Evolutionary conservation across 2,888 invertebrate genomes (phyloP).

Genomic region (Halocaridina rubra): DNA sequence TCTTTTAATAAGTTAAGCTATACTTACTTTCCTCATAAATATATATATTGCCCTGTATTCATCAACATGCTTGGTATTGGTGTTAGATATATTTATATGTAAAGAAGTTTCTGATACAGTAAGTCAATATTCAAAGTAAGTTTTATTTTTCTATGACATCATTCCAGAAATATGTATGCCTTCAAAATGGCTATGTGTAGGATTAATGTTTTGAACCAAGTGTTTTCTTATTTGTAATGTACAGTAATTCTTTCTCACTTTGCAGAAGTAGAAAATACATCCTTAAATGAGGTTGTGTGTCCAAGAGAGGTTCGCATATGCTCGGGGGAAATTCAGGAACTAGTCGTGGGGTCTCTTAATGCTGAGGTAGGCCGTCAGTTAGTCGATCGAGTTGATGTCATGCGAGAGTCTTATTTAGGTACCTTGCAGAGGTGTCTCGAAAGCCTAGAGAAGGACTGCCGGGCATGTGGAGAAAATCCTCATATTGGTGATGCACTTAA

Average conservation of each 20-base stretch:
- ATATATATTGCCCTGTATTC: too few relatives aligned
- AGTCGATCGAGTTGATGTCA: slow-evolving; percentile 82
- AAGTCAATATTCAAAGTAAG: too few relatives aligned
- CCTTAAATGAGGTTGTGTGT: slow-evolving; percentile 56
- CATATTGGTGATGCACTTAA: slow-evolving; percentile 80
- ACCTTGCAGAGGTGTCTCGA: slow-evolving; percentile 82
- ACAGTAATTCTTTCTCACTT: background rate
- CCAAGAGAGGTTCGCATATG: slow-evolving; percentile 70
- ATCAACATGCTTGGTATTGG: too few relatives aligned
- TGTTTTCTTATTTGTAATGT: background rate
- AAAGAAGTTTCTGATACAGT: too few relatives aligned
- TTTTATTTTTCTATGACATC: too few relatives aligned
- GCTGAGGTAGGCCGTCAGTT: slow-evolving; percentile 82
- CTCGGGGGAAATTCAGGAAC: slow-evolving; percentile 81
- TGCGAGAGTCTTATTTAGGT: slow-evolving; percentile 85
- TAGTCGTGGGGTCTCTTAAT: slow-evolving; percentile 80
- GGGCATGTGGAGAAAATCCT: slow-evolving; percentile 72
- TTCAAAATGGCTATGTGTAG: background rate
- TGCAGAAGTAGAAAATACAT: background rate
- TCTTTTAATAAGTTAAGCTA: too few relatives aligned
- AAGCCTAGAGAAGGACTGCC: slow-evolving; percentile 74
- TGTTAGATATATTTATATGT: too few relatives aligned
- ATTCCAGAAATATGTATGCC: too few relatives aligned
- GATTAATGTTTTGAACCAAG: background rate
- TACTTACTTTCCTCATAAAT: too few relatives aligned